These are phyloP conservation scores for Acrossocheilus wenchowensis DNA, from an alignment of 2,797 vertebrate species.

Conservation along the genomic window DNA sequence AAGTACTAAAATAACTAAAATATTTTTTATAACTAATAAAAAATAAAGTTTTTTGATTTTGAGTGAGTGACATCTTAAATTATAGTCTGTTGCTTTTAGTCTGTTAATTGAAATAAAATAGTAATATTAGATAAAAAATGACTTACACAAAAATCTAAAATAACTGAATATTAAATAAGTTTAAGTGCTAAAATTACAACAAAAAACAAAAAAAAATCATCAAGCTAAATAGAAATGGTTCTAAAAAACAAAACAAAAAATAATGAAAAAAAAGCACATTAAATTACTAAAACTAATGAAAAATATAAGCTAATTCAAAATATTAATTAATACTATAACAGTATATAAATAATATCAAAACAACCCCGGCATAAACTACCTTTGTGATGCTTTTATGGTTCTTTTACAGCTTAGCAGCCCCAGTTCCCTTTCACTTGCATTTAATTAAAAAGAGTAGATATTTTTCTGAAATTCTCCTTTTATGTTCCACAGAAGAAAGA, in stretches of 20 bases:
- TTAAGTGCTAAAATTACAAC: background rate
- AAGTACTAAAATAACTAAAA: no score
- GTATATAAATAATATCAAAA: background rate
- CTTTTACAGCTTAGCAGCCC: background rate
- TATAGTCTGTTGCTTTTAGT: background rate
- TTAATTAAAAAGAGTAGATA: background rate
- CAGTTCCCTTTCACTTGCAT: background rate
- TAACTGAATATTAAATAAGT: no score
- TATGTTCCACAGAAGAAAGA: background rate
- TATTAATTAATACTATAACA: background rate
- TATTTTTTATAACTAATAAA: no score
- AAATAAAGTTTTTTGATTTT: no score
- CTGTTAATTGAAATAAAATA: background rate
- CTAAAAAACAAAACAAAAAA: background rate
- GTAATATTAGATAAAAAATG: background rate
- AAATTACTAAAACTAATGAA: background rate
- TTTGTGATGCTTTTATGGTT: background rate
- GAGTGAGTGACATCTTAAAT: background rate
- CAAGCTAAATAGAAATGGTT: background rate
- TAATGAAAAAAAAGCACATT: background rate
- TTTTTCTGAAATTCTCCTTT: background rate
- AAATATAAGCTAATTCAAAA: background rate
- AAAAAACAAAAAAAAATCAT: no score
- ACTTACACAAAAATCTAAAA: no score
- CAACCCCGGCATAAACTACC: background rate